Evolutionary conservation across 2,888 invertebrate species (phyloP), one percentile per base, ranked within the genome.

Genomic region (Emmelina monodactyla): DNA sequence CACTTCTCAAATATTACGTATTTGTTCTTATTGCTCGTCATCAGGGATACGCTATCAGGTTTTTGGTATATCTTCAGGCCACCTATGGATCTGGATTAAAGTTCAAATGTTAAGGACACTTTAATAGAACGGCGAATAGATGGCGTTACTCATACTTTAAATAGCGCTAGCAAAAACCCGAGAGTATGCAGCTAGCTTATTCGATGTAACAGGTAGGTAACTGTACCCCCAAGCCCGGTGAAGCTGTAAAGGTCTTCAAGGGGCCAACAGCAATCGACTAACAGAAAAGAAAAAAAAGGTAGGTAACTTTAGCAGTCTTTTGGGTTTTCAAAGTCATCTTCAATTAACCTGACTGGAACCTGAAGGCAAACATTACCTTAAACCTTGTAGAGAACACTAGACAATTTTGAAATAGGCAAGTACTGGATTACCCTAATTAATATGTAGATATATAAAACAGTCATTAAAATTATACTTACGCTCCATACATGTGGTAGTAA

Each of bases 401-500:
- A 14, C n/a, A 29, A 28, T n/a, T 5, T 6, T 10, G 6, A 14
- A 13, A 7, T 15, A 14, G 14, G 6, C 30, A 28, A 28, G 12
- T 2, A 1, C n/a, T 22, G 9, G 7, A n/a, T n/a, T n/a, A n/a
- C n/a, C n/a, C n/a, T n/a, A n/a, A n/a, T n/a, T n/a, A n/a, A n/a
- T n/a, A n/a, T n/a, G n/a, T n/a, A n/a, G n/a, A n/a, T n/a, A n/a
- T n/a, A n/a, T n/a, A n/a, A n/a, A n/a, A n/a, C n/a, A n/a, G n/a
- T 19, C 19, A 19, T 6, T 5, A 19, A 19, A 19, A 19, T 19
- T 19, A 19, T 25, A 25, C 67, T 50, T 49, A 76, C 42, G 61
- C 59, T 6, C 92, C 92, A 55, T 82, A 89, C 91, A 92, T 92
- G 56, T 91, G 90, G 53, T 91, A 92, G 70, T 83, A 90, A 53